Evolutionary conservation across 2,797 vertebrate species (phyloP).

Genomic region (Vultur gryphus): DNA sequence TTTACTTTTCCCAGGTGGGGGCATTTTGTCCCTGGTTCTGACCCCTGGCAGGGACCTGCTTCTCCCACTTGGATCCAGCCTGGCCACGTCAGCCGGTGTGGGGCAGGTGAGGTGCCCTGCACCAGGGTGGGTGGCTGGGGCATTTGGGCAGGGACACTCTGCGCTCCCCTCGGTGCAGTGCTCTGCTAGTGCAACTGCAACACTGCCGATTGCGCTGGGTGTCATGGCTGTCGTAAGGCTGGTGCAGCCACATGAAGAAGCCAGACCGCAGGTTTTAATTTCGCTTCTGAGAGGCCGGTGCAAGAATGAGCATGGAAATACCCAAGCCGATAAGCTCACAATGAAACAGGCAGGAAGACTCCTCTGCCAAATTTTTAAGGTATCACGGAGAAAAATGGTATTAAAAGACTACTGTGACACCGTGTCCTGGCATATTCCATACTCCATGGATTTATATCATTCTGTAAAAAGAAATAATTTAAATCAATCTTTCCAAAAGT

Average conservation of each 20-base stretch:
- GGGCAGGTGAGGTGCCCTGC: not conserved
- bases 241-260: not conserved
- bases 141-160: not conserved
- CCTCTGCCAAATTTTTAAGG: not conserved
- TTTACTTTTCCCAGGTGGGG: accelerated
- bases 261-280: not conserved
- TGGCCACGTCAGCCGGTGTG: accelerated
- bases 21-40: not conserved
- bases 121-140: too few species aligned
- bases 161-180: accelerated
- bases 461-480: not conserved
- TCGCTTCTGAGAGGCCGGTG: not conserved
- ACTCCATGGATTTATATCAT: not conserved
- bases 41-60: not conserved
- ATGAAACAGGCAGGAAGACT: not conserved
- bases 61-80: too few species aligned
- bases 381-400: not conserved
- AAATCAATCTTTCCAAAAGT: not conserved
- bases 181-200: accelerated
- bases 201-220: accelerated
- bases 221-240: accelerated
- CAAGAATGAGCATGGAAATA: not conserved
- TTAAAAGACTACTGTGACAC: not conserved
- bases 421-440: not conserved
- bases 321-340: not conserved